Evolutionary conservation across 2,888 invertebrate genomes (phyloP), one percentile per base, ranked within the genome.

Genomic region (Pseudococcus jackbeardsleyi): DNA sequence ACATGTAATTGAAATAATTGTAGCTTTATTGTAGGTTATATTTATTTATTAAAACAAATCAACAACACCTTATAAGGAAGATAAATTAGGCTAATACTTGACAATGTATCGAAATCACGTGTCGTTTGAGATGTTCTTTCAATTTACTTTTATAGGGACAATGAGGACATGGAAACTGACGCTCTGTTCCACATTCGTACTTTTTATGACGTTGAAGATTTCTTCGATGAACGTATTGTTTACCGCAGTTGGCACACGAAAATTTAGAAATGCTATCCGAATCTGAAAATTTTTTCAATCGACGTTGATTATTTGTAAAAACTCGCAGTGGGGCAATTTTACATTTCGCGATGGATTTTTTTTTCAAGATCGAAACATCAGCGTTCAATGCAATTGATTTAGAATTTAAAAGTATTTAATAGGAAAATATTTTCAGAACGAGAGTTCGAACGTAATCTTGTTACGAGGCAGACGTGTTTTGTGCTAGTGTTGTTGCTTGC

Each of bases 141-240:
- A 89, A 89, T 89, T 90, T 90, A 15, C 90, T 89, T 50, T 89
- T 89, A 87, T 90, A 89, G 17, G 89, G 89, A 88, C 90, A 91
- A 82, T 89, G 89, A 12, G 89, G 90, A 72, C 90, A 91, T 9
- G 89, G 88, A 86, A 90, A 91, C 72, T 90, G 90, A 19, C 91
- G 91, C 84, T 90, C 90, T 17, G 90, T 90, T 12, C 91, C 91
- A 19, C 91, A 91, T 85, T 91, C 91, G 89, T 90, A 90, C 54
- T 90, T 90, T 86, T 90, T 87, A 89, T 91, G 91, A 8, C 90
- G 90, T 26, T 90, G 90, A 9, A 91, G 89, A 86, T 90, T 90
- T 26, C 90, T 90, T 64, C 89, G 86, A 89, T 89, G 89, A 84
- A 89, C 89, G 88, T 90, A 90, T 8, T 88, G 54, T 59, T 89